A percentile compares a stretch with the other conserved stretches of the same genome.
Conservation (phyloP, 2,113 vertebrate species). For the Cryptomyrus ogoouensis region DNA sequence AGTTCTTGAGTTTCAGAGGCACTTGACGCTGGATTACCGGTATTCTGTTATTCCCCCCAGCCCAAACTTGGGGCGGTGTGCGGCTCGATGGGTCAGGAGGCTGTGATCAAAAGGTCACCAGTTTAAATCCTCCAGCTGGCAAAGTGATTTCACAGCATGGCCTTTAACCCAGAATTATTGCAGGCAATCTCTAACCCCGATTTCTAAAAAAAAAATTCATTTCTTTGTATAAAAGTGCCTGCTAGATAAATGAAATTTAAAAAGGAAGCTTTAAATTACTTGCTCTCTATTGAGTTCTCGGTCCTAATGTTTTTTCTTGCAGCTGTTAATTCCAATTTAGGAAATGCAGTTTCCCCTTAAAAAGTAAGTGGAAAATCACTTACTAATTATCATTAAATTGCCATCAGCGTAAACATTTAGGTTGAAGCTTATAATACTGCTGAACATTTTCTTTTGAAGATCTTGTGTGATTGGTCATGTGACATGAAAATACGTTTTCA, state of each 20-base stretch:
- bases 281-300: not conserved
- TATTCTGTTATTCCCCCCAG: not conserved
- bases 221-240: not conserved
- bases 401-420: not conserved
- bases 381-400: not conserved
- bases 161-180: not conserved
- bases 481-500: not conserved
- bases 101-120: not conserved
- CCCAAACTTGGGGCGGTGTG: not conserved
- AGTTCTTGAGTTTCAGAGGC: not conserved
- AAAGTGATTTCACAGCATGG: not conserved
- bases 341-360: not conserved
- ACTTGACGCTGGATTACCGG: not conserved
- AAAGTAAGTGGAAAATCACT: not conserved
- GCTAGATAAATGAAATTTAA: not conserved
- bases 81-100: not conserved
- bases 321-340: slow-evolving; percentile 10
- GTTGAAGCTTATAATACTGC: not conserved
- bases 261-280: not conserved
- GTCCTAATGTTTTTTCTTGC: not conserved
- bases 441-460: not conserved
- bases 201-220: not conserved
- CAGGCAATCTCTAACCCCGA: not conserved
- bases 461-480: not conserved
- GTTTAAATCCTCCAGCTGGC: not conserved